A percentile compares a stretch with the other conserved stretches of the same genome.
phyloP scores from a whole-genome alignment of 2,888 invertebrate species.

The Tetramorium bicarinatum region DNA sequence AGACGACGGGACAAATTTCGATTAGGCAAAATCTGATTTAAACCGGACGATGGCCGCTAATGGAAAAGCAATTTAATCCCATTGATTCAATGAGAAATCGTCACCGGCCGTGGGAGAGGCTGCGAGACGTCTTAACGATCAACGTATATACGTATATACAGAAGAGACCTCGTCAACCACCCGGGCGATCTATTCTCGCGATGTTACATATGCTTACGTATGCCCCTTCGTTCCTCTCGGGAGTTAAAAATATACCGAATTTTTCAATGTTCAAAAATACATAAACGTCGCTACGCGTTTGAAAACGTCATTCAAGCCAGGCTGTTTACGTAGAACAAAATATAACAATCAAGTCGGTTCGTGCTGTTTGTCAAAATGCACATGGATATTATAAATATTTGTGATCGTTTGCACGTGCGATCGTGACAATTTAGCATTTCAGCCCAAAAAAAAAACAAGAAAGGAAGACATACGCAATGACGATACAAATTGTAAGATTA shows the following conservation, averaged over 20 bases:
- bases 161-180: not conserved
- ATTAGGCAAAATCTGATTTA: constrained; percentile 65
- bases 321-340: constrained; percentile 4
- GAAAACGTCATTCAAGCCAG: constrained; percentile 23
- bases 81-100: constrained; percentile 74
- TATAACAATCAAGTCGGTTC: constrained; percentile 21
- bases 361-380: constrained; percentile 36
- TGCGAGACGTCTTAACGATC: constrained; percentile 36
- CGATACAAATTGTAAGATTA: not conserved
- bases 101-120: constrained; percentile 51
- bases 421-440: constrained; percentile 23
- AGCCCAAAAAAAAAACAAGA: not conserved
- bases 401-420: constrained; percentile 39
- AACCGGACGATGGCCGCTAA: constrained; percentile 67
- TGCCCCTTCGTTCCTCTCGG: not conserved
- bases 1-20: constrained; percentile 48
- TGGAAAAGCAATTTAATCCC: constrained; percentile 77
- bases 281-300: not conserved
- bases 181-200: not conserved
- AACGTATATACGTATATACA: not conserved
- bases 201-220: not conserved
- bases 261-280: not conserved
- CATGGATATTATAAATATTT: constrained; percentile 22
- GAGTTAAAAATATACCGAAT: constrained; percentile 35
- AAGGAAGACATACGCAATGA: not conserved